Conservation (phyloP, 1,140 invertebrate genomes). For the Thaumetopoea pityocampa region DNA sequence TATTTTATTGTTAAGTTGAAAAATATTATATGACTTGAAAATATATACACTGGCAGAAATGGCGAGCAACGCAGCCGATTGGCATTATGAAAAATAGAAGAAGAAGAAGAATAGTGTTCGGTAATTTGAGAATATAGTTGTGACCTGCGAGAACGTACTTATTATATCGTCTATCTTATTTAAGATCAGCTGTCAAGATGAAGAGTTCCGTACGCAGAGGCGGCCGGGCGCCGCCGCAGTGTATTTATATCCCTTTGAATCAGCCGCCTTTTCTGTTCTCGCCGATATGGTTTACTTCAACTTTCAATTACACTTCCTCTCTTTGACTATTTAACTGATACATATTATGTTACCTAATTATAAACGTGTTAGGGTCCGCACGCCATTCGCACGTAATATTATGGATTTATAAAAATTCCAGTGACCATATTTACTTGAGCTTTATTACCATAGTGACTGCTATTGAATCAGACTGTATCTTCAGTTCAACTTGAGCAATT, state of each 20-base stretch:
- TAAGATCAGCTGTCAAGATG: conserved; percentile 28
- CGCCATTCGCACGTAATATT: conserved; percentile 7
- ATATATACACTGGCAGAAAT: no score
- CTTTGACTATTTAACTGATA: neutral
- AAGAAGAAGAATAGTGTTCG: no score
- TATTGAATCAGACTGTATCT: no score
- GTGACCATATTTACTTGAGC: no score
- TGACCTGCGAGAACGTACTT: conserved; percentile 3
- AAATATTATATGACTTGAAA: no score
- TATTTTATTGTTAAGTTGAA: no score
- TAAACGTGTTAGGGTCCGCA: conserved; percentile 6
- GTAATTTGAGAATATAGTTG: no score
- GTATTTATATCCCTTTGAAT: conserved; percentile 48
- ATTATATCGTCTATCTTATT: conserved; percentile 17
- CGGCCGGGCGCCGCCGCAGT: conserved; percentile 30
- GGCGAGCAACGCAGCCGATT: no score
- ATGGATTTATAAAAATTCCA: no score
- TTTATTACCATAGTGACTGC: no score
- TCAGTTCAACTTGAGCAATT: no score
- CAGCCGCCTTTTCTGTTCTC: conserved; percentile 37
- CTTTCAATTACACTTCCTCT: neutral
- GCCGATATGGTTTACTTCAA: conserved; percentile 35
- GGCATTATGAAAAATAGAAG: no score
- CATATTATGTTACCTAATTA: conserved; percentile 5
- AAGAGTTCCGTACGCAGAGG: conserved; percentile 29